Evolutionary conservation across 2,113 vertebrate species (phyloP).

Genomic region (Beaufortia kweichowensis): DNA sequence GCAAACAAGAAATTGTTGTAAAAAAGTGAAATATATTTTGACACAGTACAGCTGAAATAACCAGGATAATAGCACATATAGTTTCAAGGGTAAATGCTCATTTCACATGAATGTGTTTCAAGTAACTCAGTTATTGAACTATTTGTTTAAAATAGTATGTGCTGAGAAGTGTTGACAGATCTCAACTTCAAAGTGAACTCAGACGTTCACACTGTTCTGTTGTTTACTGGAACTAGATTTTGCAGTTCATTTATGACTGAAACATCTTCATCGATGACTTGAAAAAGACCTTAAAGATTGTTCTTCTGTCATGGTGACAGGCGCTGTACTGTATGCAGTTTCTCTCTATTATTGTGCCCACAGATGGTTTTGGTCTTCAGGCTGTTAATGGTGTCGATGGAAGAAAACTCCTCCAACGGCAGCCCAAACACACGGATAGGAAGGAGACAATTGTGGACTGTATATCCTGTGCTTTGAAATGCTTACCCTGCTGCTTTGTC

Average conservation of each 20-base stretch:
- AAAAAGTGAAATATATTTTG: no score
- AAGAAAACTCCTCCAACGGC: constrained; percentile 31
- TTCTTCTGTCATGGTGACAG: no score
- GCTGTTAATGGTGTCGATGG: constrained; percentile 54
- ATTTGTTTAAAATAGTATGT: constrained; percentile 53
- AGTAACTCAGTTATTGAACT: constrained; percentile 52
- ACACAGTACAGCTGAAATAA: no score
- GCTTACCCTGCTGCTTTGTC: constrained; percentile 59
- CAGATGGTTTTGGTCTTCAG: constrained; percentile 55
- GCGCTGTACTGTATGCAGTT: constrained; percentile 59
- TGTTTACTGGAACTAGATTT: constrained; percentile 46
- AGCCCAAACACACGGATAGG: constrained; percentile 48
- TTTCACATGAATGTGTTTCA: constrained; percentile 25
- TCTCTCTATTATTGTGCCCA: constrained; percentile 54
- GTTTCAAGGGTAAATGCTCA: constrained; percentile 25
- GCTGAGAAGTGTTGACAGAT: constrained; percentile 52
- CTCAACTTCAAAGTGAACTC: constrained; percentile 58
- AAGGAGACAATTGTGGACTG: constrained; percentile 56
- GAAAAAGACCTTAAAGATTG: no score
- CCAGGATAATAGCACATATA: no score
- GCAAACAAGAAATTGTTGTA: no score
- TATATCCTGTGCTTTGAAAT: constrained; percentile 67
- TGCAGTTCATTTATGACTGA: constrained; percentile 46
- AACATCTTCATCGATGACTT: constrained; percentile 3
- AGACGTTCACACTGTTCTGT: constrained; percentile 51